phyloP scores from a whole-genome alignment of 2,113 vertebrate species.

The Balaeniceps rex region DNA sequence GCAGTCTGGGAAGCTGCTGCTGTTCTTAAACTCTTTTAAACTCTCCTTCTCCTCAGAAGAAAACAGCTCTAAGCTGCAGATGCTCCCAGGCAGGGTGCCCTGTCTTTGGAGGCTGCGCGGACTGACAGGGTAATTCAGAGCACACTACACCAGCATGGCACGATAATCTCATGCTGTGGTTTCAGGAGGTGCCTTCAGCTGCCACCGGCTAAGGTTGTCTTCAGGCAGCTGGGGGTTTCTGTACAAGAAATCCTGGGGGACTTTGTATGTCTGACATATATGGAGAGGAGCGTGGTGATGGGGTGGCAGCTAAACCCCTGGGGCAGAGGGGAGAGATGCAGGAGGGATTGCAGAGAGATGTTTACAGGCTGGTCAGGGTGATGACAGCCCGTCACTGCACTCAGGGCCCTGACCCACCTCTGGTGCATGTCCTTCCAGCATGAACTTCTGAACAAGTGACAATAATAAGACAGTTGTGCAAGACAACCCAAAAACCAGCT shows the following conservation, averaged over 20 bases:
- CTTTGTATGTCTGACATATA: not conserved
- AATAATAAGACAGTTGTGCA: not conserved
- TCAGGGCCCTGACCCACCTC: not conserved
- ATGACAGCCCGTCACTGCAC: not conserved
- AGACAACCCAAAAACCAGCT: not conserved
- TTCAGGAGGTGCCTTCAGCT: not conserved
- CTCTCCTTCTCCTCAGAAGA: not conserved
- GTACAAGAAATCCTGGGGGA: not conserved
- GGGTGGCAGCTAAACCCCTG: not conserved
- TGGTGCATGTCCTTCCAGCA: not conserved
- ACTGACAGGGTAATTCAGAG: not conserved
- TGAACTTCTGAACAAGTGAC: not conserved
- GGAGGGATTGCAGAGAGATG: not conserved
- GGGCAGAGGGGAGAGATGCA: not conserved
- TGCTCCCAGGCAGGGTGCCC: not conserved
- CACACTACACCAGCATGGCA: accelerated
- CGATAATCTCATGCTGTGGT: accelerated
- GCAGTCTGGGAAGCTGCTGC: not conserved
- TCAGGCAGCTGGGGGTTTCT: not conserved
- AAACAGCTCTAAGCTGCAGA: not conserved
- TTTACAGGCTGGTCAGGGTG: not conserved
- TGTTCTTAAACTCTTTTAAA: not conserved
- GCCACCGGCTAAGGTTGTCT: not conserved
- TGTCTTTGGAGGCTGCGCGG: not conserved
- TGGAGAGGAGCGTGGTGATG: not conserved